Evolutionary conservation across 2,888 invertebrate species (phyloP).

Genomic region (Aplocera efformata): DNA sequence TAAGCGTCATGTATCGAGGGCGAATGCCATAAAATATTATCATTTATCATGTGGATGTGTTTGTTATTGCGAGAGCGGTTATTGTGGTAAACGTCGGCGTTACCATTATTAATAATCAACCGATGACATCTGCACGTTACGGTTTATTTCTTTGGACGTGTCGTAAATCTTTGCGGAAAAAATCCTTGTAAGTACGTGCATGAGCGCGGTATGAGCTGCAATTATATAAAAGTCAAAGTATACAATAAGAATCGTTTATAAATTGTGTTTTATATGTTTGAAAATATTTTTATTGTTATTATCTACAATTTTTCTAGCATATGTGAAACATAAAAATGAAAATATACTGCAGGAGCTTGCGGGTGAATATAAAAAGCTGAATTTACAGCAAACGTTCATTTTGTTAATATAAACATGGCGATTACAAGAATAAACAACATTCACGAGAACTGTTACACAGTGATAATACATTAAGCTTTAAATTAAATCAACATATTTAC

Average conservation of each 20-base stretch:
- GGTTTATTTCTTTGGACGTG: conserved; percentile 46
- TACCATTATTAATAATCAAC: conserved; percentile 65
- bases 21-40: conserved; percentile 72
- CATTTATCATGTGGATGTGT: conserved; percentile 75
- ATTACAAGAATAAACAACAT: conserved; percentile 15
- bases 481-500: conserved; percentile 35
- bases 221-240: conserved; percentile 7
- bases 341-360: conserved; percentile 8
- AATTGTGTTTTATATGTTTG: neutral
- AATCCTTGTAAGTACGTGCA: conserved; percentile 25
- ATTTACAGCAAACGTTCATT: conserved; percentile 13
- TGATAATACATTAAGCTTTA: conserved; percentile 21
- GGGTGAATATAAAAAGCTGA: conserved; percentile 12
- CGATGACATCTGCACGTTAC: conserved; percentile 65
- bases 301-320: conserved; percentile 2
- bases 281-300: too few species aligned
- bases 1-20: conserved; percentile 66
- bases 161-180: conserved; percentile 40
- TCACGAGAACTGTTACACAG: conserved; percentile 3
- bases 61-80: conserved; percentile 70
- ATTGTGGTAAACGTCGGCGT: conserved; percentile 74
- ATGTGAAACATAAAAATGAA: neutral
- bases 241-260: neutral
- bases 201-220: conserved; percentile 38
- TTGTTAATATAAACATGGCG: conserved; percentile 16